phyloP scores from a whole-genome alignment of 2,888 invertebrate genomes.

The Phragmatobia fuliginosa region DNA sequence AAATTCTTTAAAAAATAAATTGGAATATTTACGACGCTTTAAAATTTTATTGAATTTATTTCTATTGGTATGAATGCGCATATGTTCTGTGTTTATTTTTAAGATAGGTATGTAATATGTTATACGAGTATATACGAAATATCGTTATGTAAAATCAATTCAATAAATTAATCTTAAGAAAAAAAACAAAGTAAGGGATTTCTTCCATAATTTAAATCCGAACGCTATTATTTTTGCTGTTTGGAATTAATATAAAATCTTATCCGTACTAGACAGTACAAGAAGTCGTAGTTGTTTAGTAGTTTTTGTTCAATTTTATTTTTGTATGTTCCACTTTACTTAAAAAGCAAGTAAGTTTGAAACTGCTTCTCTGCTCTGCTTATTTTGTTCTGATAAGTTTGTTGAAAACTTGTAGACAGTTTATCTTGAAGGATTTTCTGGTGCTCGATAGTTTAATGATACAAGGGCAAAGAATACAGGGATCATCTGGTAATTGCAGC shows the following conservation, averaged over 20 bases:
- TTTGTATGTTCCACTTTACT: slow-evolving; percentile 5
- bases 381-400: slow-evolving; percentile 34
- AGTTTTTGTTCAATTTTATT: neutral
- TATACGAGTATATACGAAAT: neutral
- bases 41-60: slow-evolving; percentile 51
- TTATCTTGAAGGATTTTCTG: slow-evolving; percentile 30
- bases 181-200: too few relatives aligned
- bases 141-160: neutral
- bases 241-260: too few relatives aligned
- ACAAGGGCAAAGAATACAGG: too few relatives aligned
- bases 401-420: slow-evolving; percentile 34
- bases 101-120: neutral
- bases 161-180: neutral
- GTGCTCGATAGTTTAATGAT: slow-evolving; percentile 22
- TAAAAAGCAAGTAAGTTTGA: slow-evolving; percentile 12
- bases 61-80: slow-evolving; percentile 16
- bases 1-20: slow-evolving; percentile 56
- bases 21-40: slow-evolving; percentile 64
- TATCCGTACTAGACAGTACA: neutral
- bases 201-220: too few relatives aligned
- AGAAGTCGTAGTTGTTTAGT: neutral
- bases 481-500: too few relatives aligned
- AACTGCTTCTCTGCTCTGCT: slow-evolving; percentile 16
- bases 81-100: neutral
- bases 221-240: too few relatives aligned